Evolutionary conservation across 2,888 invertebrate species (phyloP).

Genomic region (Synanthedon formicaeformis): DNA sequence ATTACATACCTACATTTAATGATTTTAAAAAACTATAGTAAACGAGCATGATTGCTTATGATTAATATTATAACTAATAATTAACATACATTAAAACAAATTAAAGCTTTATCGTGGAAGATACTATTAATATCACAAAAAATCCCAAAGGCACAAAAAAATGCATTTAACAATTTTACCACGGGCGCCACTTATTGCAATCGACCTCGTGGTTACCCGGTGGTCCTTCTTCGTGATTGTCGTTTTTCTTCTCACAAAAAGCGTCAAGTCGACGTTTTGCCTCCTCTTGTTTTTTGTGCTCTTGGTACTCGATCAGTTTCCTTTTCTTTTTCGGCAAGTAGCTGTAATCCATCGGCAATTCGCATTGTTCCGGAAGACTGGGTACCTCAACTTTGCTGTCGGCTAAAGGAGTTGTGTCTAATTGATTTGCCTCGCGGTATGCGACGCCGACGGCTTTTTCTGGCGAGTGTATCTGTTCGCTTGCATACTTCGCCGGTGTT

Average conservation of each 20-base stretch:
- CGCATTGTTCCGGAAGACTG: conserved; percentile 57
- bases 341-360: conserved; percentile 63
- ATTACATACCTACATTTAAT: too few relatives aligned
- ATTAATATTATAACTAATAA: conserved; percentile 5
- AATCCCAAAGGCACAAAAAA: conserved; percentile 2
- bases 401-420: conserved; percentile 26
- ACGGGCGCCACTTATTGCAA: conserved; percentile 57
- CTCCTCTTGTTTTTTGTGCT: conserved; percentile 65
- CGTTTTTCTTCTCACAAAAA: conserved; percentile 52
- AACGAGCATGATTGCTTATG: conserved; percentile 21
- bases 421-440: conserved; percentile 20
- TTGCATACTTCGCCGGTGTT: conserved; percentile 40
- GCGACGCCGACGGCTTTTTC: conserved; percentile 21
- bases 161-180: conserved; percentile 24
- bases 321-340: conserved; percentile 68
- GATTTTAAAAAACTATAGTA: conserved; percentile 8
- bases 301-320: conserved; percentile 66
- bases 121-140: conserved; percentile 55
- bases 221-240: conserved; percentile 29
- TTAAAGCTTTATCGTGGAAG: conserved; percentile 68
- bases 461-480: conserved; percentile 23
- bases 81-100: conserved; percentile 40
- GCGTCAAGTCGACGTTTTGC: conserved; percentile 52
- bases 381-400: conserved; percentile 41
- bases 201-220: conserved; percentile 41